Evolutionary conservation across 2,113 vertebrate genomes (phyloP), one percentile per base, ranked within the genome.

Genomic region (Carollia perspicillata): DNA sequence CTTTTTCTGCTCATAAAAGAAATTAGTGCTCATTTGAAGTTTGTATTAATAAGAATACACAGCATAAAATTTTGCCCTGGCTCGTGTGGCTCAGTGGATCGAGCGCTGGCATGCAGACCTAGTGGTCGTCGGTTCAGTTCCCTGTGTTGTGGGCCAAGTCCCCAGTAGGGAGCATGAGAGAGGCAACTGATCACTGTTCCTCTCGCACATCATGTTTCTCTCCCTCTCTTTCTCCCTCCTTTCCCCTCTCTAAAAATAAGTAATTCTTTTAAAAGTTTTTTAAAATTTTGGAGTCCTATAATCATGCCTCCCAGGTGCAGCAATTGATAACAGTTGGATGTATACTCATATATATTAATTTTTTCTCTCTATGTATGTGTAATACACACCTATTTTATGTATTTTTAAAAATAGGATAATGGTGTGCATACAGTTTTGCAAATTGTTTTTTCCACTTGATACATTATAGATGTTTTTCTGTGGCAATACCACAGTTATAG

Each of bases 1-100:
- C 84, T 90, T 95, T 37, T 78, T 89, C 44, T 53, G 33, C 49
- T 86, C 89, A 16, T 10, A n/a, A 44, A 94, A 80, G 18, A 87
- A 90, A 88, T 75, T 28, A 44, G n/a, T 90, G 28, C n/a, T n/a
- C 49, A 80, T 44, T 81, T 84, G 68, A 94, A 74, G 84, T 79
- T 35, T 79, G 28, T n/a, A 33, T 81, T 78, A 53, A 49, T 37
- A 95, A 84, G 88, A 85, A 81, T 68, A 77, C 1, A 3, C 69
- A 71, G 63, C 42, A 63, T 30, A 30, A 30, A 28, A 60, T 60
- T 30, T 60, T 30, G 26, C 60, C 60, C 60, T 63, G 60, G 60
- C 60, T 30, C 10, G 58, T 63, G 28, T 63, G 2, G 60, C 60
- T 13, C 60, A 63, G 60, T 63, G 60, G 60, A 30, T 14, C 13